Percentiles rank a stretch among this genome's conserved stretches.
phyloP scores from a whole-genome alignment of 2,888 invertebrate species.

The Ephialtes manifestator region DNA sequence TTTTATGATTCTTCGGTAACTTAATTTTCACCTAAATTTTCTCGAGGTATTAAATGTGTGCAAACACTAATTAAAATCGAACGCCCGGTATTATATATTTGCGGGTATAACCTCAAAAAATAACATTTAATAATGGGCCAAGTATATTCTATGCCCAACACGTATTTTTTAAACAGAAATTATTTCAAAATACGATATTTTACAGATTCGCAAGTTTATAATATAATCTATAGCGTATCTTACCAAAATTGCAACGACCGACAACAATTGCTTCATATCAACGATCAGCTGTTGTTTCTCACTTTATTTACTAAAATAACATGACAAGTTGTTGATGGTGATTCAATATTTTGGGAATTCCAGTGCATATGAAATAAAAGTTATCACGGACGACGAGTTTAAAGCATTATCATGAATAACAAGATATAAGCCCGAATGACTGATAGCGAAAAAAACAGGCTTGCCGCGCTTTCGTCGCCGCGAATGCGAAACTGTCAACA shows the following conservation, averaged over 20 bases:
- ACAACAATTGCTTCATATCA: slow-evolving; percentile 64
- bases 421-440: neutral
- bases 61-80: neutral
- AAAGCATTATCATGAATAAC: neutral
- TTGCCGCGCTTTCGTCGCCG: neutral
- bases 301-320: neutral
- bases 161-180: no score
- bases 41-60: neutral
- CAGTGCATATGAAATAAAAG: neutral
- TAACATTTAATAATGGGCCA: neutral
- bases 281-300: neutral
- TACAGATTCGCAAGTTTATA: no score
- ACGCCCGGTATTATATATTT: neutral
- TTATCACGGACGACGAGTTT: neutral
- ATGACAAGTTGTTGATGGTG: neutral
- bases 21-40: neutral
- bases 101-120: neutral
- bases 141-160: no score
- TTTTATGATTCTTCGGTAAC: no score
- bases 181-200: no score
- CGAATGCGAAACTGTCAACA: neutral
- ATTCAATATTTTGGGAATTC: neutral
- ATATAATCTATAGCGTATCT: neutral
- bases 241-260: slow-evolving; percentile 53
- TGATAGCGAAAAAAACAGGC: neutral